These are phyloP conservation scores for Poecilia velifera DNA, from an alignment of 2,797 vertebrate species.

Conservation along the genomic window DNA sequence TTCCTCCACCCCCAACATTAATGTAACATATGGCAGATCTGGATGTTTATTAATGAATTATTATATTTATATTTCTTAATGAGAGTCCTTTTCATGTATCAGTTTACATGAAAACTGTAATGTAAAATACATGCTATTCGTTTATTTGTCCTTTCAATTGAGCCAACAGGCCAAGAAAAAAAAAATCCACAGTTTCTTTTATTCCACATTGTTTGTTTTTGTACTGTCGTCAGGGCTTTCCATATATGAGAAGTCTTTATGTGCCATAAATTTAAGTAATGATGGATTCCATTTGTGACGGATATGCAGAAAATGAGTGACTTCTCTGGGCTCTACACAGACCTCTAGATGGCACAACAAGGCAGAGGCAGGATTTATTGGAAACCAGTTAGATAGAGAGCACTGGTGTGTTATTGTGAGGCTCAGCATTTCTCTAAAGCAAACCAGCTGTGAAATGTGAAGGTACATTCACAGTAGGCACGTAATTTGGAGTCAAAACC, in stretches of 20 bases:
- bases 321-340: slow-evolving; percentile 53
- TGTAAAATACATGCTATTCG: background rate
- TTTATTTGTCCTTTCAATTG: background rate
- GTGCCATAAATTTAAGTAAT: background rate
- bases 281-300: slow-evolving; percentile 31
- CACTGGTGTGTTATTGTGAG: slow-evolving; percentile 44
- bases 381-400: slow-evolving; percentile 35
- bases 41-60: background rate
- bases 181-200: background rate
- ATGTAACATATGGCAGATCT: background rate
- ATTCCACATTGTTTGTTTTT: background rate
- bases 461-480: slow-evolving; percentile 19
- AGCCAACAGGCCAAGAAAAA: too few relatives aligned
- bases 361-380: slow-evolving; percentile 68
- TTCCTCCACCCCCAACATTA: background rate
- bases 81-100: background rate
- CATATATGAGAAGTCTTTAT: slow-evolving; percentile 10
- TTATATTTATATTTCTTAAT: background rate
- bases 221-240: background rate
- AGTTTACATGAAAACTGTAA: background rate
- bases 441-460: slow-evolving; percentile 48
- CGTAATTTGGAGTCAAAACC: slow-evolving; percentile 4
- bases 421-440: slow-evolving; percentile 55
- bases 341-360: slow-evolving; percentile 84
- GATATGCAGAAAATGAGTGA: slow-evolving; percentile 40